These are phyloP conservation scores for Pomacea maculata DNA, from an alignment of 1,140 invertebrate species.

Conservation along the genomic window DNA sequence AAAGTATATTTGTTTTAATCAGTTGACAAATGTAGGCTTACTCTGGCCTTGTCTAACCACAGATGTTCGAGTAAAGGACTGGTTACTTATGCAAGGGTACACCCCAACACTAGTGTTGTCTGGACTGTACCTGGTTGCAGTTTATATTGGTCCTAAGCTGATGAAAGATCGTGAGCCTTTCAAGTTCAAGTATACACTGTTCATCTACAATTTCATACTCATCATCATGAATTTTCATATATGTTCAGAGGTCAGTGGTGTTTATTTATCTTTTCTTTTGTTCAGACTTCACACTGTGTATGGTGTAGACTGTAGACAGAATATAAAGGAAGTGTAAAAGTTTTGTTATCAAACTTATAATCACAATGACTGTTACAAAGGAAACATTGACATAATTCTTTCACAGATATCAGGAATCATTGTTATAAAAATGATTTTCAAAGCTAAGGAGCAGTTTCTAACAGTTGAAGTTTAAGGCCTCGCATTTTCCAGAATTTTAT, in stretches of 20 bases:
- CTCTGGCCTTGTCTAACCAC: neutral
- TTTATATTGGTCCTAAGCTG: slow-evolving; percentile 78
- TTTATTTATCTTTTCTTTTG: neutral
- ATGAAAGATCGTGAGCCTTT: slow-evolving; percentile 86
- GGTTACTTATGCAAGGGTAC: slow-evolving; percentile 92
- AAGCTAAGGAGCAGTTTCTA: neutral
- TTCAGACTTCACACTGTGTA: neutral
- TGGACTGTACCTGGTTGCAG: slow-evolving; percentile 84
- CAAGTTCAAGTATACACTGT: slow-evolving; percentile 79
- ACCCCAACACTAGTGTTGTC: slow-evolving; percentile 82
- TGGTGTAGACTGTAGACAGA: neutral
- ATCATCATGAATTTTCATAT: slow-evolving; percentile 87
- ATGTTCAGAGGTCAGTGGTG: slow-evolving; percentile 73
- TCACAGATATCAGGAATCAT: too few relatives aligned
- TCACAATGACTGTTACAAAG: neutral
- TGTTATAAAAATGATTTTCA: too few relatives aligned
- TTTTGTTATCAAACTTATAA: neutral
- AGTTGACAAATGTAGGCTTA: too few relatives aligned
- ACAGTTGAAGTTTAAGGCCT: slow-evolving; percentile 41
- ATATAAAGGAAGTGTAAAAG: neutral
- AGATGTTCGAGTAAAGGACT: slow-evolving; percentile 79
- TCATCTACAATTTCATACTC: slow-evolving; percentile 88
- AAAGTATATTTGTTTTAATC: too few relatives aligned
- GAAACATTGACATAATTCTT: too few relatives aligned
- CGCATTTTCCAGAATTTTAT: slow-evolving; percentile 30